Conservation (phyloP, 2,113 vertebrate genomes). For the Micronycteris hirsuta region DNA sequence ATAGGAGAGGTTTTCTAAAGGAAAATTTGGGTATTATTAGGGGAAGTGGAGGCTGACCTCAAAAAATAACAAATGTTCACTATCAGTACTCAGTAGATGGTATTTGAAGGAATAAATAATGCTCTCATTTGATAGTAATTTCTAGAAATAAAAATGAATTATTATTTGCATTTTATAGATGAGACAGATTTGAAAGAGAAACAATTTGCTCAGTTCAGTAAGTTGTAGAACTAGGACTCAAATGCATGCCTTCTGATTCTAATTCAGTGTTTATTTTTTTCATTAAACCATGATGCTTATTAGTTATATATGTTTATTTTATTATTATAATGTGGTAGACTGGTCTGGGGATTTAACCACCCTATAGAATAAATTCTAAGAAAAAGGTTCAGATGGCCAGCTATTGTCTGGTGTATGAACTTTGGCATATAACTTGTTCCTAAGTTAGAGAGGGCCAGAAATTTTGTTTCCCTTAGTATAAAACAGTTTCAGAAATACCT, state of each 20-base stretch:
- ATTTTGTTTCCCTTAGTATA: constrained; percentile 11
- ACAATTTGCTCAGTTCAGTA: background rate
- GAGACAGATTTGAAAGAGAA: constrained; percentile 33
- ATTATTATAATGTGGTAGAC: background rate
- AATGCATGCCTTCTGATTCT: background rate
- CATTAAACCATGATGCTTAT: background rate
- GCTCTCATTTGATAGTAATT: constrained; percentile 19
- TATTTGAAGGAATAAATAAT: background rate
- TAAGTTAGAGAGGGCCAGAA: background rate
- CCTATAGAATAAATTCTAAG: background rate
- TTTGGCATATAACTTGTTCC: background rate
- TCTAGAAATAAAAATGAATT: constrained; percentile 21
- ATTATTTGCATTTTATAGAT: constrained; percentile 17
- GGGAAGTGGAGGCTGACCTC: background rate
- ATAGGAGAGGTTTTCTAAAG: background rate
- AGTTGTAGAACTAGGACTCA: background rate
- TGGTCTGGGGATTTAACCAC: background rate
- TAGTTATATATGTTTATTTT: constrained; percentile 1
- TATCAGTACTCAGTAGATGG: background rate
- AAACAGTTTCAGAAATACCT: constrained; percentile 5
- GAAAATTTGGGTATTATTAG: background rate
- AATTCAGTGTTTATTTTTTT: background rate
- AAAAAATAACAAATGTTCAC: constrained; percentile 19
- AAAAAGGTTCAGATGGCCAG: background rate
- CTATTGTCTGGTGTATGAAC: background rate